Evolutionary conservation across 2,113 vertebrate genomes (phyloP).

Genomic region (Urocitellus parryii): DNA sequence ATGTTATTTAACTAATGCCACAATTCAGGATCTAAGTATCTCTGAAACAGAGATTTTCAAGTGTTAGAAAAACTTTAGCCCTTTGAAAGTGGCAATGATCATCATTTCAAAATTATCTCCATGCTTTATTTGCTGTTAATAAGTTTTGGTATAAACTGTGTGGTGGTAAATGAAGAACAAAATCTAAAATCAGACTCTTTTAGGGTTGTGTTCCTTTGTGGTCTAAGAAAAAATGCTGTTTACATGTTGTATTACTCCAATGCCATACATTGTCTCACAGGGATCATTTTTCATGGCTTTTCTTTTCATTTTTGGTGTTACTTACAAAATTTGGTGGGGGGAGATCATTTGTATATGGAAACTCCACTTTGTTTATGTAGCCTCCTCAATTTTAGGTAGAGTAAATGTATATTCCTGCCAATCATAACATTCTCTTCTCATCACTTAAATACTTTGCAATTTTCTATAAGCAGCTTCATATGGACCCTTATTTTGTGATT

Average conservation of each 20-base stretch:
- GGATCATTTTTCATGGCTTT: constrained; percentile 70
- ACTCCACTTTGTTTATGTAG: constrained; percentile 77
- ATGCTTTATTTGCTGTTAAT: constrained; percentile 33
- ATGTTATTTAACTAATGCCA: constrained; percentile 1
- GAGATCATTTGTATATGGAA: constrained; percentile 77
- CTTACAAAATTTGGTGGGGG: constrained; percentile 59
- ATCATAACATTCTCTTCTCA: constrained; percentile 78
- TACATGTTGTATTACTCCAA: neutral
- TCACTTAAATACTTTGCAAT: constrained; percentile 79
- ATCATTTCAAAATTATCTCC: constrained; percentile 52
- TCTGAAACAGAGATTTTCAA: constrained; percentile 36
- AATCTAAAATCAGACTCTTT: constrained; percentile 57
- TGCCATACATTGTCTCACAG: constrained; percentile 63
- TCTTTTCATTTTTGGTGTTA: constrained; percentile 77
- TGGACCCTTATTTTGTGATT: constrained; percentile 73
- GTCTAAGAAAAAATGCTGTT: constrained; percentile 46
- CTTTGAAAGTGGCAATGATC: constrained; percentile 31
- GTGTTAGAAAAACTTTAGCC: constrained; percentile 12
- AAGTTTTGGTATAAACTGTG: constrained; percentile 30
- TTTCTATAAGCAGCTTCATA: constrained; percentile 80
- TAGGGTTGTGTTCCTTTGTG: constrained; percentile 47
- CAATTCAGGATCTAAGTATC: neutral
- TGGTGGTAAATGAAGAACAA: constrained; percentile 41
- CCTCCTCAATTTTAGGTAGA: constrained; percentile 76
- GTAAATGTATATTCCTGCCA: constrained; percentile 74